Evolutionary conservation across 2,888 invertebrate species (phyloP).

Genomic region (Phaonia tiefii): DNA sequence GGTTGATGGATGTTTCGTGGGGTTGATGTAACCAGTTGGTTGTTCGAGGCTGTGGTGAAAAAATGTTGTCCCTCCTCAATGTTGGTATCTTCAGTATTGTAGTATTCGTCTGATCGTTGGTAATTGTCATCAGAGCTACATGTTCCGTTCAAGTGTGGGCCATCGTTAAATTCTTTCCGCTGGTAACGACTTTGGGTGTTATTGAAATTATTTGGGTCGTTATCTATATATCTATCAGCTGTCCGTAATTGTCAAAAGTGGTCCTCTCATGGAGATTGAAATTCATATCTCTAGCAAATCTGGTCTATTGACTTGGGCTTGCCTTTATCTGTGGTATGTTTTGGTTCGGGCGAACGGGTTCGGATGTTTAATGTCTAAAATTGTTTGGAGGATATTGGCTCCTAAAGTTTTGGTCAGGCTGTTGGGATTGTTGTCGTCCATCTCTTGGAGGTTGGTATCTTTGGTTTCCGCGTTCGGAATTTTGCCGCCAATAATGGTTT

Average conservation of each 20-base stretch:
- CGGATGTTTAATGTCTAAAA: not conserved
- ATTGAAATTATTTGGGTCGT: no score
- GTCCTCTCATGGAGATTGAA: not conserved
- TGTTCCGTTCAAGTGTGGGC: not conserved
- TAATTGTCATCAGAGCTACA: not conserved
- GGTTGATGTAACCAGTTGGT: no score
- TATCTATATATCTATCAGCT: not conserved
- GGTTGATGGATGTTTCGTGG: no score
- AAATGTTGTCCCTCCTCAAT: no score
- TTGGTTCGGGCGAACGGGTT: not conserved
- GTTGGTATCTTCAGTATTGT: not conserved
- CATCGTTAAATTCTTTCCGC: not conserved
- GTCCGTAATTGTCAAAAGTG: conserved; percentile 16
- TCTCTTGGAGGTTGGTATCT: no score
- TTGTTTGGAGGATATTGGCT: no score
- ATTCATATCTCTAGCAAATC: not conserved
- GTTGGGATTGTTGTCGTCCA: not conserved
- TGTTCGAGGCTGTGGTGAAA: no score
- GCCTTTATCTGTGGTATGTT: no score
- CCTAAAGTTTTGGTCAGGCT: not conserved
- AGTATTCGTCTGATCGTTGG: not conserved
- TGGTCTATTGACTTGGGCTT: no score
- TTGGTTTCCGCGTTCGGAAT: not conserved
- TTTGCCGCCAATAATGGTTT: conserved; percentile 28
- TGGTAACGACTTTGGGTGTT: not conserved